Evolutionary conservation across 2,888 invertebrate genomes (phyloP), one percentile per base, ranked within the genome.

Genomic region (Trissolcus brochymenae): DNA sequence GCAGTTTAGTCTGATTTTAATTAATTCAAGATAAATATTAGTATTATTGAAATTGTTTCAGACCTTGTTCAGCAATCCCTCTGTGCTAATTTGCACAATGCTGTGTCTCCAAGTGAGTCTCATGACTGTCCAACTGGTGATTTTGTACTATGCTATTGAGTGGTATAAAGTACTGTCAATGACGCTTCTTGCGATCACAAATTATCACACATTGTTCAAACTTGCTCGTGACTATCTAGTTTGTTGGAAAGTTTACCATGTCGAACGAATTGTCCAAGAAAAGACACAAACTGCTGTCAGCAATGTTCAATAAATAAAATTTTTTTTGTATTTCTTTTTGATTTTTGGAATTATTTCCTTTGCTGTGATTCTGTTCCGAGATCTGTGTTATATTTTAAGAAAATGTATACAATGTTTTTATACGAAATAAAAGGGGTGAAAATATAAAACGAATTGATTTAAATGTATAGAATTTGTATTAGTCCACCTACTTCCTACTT

Each of bases 161-260:
- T 99, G 98, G 98, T 96, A 98, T 90, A 95, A 96, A 87, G 93
- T 97, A 75, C 89, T 98, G 55, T 95, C 98, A 1, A 92, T 97
- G 83, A 93, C 96, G 4, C 92, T 97, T 74, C 91, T 98, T 55
- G 92, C 98, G 41, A 94, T 97, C 86, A 95, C 95, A 79, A 98
- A 98, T 89, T 97, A 98, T 90, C 95, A 95, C 85, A 95, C 96
- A 0, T 91, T 98, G 53, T 98, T 97, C 88, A 96, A 97, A 90
- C 91, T 98, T 81, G 91, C 94, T 35, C 92, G 98, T 51, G 97
- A 98, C 89, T 96, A 95, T 86, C 90, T 97, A 4, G 93, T 98
- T 35, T 94, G 96, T 62, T 94, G 94, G 91, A 94, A 94, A 85
- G 93, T 96, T 11, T 96, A 96, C 85, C 92, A 92, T 83, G 93